Evolutionary conservation across 2,797 vertebrate genomes (phyloP).

Genomic region (Xiphophorus birchmanni): DNA sequence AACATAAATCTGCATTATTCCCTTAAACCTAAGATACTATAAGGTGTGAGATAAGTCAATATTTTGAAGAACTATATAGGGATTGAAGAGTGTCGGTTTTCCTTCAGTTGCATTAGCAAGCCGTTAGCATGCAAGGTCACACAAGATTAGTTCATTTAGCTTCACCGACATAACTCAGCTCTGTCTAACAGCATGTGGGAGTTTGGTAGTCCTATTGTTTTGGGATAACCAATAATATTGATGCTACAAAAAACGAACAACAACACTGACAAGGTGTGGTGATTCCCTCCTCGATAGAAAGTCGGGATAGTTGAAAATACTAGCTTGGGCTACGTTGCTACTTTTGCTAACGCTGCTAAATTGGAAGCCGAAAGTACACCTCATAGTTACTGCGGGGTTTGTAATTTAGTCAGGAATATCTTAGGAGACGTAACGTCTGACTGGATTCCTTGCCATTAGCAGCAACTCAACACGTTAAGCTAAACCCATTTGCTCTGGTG

Average conservation of each 20-base stretch:
- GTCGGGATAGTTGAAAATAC: conserved; percentile 8
- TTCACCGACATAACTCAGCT: conserved; percentile 13
- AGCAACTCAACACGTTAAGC: not conserved
- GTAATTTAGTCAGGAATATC: not conserved
- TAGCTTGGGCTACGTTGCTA: conserved; percentile 15
- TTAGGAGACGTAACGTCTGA: not conserved
- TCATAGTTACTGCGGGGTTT: not conserved
- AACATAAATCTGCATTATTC: fast-evolving
- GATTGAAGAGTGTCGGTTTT: not conserved
- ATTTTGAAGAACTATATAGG: not conserved
- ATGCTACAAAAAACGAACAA: not conserved
- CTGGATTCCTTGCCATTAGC: fast-evolving
- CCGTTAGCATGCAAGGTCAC: conserved; percentile 71
- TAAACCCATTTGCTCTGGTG: not conserved
- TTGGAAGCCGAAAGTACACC: not conserved
- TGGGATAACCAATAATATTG: fast-evolving
- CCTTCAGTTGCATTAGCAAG: conserved; percentile 21
- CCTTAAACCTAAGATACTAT: not conserved
- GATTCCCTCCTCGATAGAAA: not conserved
- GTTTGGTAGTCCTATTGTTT: not conserved
- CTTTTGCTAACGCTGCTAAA: conserved; percentile 40
- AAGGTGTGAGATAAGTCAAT: fast-evolving
- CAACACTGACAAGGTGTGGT: not conserved
- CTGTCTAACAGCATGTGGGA: not conserved
- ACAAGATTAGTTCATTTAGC: conserved; percentile 35